Conservation (phyloP, 35 echinoderm and acorn worm genomes). For the Acanthaster planci region DNA sequence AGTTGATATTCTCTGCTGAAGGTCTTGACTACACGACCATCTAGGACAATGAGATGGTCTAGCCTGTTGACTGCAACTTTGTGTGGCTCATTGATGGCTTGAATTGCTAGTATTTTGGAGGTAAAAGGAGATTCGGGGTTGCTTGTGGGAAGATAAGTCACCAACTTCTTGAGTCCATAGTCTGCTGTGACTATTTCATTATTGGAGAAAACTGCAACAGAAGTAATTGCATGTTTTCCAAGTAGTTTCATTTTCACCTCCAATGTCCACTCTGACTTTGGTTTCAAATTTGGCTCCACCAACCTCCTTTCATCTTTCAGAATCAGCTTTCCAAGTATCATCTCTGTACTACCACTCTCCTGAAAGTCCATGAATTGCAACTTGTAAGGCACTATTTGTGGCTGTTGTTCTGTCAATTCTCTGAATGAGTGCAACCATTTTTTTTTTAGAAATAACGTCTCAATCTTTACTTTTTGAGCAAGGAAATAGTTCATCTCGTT, state of each 20-base stretch:
- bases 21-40: neutral
- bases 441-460: neutral
- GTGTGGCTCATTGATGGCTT: neutral
- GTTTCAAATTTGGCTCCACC: neutral
- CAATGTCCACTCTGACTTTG: neutral
- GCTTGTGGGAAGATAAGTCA: neutral
- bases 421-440: neutral
- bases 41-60: constrained; percentile 12
- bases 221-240: neutral
- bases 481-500: neutral
- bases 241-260: no score
- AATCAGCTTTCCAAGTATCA: neutral
- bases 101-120: neutral
- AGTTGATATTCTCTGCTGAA: neutral
- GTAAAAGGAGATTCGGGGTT: neutral
- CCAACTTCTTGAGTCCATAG: neutral
- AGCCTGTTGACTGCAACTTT: neutral
- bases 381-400: neutral
- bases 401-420: neutral
- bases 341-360: neutral
- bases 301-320: neutral
- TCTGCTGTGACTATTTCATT: constrained; percentile 13
- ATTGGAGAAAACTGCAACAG: neutral
- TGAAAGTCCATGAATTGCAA: neutral
- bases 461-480: neutral